Conservation (phyloP, 2,888 invertebrate genomes). For the Drosophila testacea region DNA sequence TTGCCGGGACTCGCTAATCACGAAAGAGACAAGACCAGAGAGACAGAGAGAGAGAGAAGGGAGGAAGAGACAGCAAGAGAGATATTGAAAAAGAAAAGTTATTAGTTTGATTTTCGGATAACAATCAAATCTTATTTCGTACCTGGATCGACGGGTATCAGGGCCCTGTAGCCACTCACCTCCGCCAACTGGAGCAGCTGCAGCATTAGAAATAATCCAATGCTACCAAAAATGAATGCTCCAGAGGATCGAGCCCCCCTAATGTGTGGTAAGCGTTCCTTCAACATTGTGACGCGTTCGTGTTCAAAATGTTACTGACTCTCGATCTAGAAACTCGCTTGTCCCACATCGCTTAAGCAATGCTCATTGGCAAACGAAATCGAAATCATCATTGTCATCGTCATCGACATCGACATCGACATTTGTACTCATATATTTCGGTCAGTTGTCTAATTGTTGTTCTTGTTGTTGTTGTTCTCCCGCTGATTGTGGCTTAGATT, state of each 20-base stretch:
- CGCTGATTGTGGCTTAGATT: constrained; percentile 24
- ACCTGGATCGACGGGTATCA: constrained; percentile 78
- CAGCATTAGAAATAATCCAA: constrained; percentile 35
- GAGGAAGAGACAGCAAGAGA: too few relatives aligned
- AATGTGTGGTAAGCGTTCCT: constrained; percentile 20
- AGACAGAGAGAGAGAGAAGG: not conserved
- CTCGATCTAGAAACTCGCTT: constrained; percentile 22
- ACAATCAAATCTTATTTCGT: constrained; percentile 1
- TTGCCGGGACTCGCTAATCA: constrained; percentile 46
- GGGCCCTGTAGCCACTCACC: constrained; percentile 65
- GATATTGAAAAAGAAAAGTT: not conserved
- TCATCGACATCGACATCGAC: constrained; percentile 44
- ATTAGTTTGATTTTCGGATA: not conserved
- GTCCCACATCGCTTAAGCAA: constrained; percentile 21
- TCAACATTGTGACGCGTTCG: constrained; percentile 62
- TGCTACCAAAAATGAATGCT: constrained; percentile 25
- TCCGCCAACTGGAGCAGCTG: constrained; percentile 33
- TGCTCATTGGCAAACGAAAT: not conserved
- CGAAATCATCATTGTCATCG: constrained; percentile 18
- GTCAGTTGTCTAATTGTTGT: constrained; percentile 9
- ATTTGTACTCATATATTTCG: constrained; percentile 24
- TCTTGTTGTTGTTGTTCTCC: constrained; percentile 13
- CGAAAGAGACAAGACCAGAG: not conserved
- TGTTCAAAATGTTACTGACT: constrained; percentile 67
- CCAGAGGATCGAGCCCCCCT: not conserved